Conservation (phyloP, 2,888 invertebrate genomes). For the Yponomeuta cagnagella region DNA sequence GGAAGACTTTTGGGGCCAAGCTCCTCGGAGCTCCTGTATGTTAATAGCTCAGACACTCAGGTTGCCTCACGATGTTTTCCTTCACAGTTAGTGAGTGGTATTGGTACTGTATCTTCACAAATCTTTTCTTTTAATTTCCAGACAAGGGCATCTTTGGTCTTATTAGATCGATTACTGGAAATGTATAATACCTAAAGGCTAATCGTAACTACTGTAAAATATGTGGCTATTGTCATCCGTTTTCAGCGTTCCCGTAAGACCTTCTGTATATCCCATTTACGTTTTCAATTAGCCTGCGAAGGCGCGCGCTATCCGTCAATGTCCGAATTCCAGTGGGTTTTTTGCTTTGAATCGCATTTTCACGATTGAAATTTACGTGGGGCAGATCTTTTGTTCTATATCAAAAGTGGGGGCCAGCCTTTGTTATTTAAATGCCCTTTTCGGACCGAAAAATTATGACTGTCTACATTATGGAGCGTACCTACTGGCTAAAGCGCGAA, state of each 20-base stretch:
- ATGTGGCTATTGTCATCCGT: neutral
- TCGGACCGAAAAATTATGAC: neutral
- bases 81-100: too few relatives aligned
- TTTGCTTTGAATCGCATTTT: neutral
- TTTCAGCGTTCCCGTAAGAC: neutral
- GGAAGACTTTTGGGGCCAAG: too few relatives aligned
- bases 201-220: too few relatives aligned
- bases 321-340: conserved; percentile 29
- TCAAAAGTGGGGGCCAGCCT: neutral
- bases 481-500: too few relatives aligned
- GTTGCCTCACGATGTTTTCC: too few relatives aligned
- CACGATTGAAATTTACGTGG: neutral
- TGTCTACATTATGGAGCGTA: neutral
- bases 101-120: too few relatives aligned
- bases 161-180: too few relatives aligned
- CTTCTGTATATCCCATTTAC: neutral
- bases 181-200: too few relatives aligned
- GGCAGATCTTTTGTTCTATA: neutral
- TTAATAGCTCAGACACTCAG: too few relatives aligned
- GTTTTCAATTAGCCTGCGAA: conserved; percentile 19
- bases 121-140: too few relatives aligned
- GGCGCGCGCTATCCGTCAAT: conserved; percentile 47
- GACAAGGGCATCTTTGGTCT: too few relatives aligned
- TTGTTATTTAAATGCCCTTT: neutral
- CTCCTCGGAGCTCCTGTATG: too few relatives aligned